A percentile compares a stretch with the other conserved stretches of the same genome.
Evolutionary conservation across 2,888 invertebrate species (phyloP).

Genomic region (Augochlorella aurata): DNA sequence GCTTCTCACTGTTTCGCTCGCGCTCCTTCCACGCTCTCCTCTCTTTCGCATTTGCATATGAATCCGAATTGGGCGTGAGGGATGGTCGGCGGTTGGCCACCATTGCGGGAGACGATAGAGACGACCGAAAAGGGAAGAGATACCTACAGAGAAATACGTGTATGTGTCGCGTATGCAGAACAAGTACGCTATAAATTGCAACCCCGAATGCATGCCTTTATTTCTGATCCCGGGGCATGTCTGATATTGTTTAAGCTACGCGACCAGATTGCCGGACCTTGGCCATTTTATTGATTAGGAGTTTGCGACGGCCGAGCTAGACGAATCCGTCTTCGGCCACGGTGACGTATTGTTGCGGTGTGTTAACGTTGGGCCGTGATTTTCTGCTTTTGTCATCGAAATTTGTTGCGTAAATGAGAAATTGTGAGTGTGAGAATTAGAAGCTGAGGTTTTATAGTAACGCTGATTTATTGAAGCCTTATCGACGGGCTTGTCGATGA

Average conservation of each 20-base stretch:
- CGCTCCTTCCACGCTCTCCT: conserved; percentile 15
- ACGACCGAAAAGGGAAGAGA: conserved; percentile 38
- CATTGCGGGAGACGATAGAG: conserved; percentile 53
- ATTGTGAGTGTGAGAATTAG: too few relatives aligned
- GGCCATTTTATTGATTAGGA: background rate
- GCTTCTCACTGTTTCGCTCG: too few relatives aligned
- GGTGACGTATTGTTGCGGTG: too few relatives aligned
- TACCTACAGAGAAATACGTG: conserved; percentile 20
- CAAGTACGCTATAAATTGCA: conserved; percentile 33
- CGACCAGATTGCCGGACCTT: background rate
- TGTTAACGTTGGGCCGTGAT: too few relatives aligned
- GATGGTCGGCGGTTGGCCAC: conserved; percentile 55
- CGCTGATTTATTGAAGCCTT: too few relatives aligned
- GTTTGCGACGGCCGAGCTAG: background rate
- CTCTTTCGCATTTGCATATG: conserved; percentile 74
- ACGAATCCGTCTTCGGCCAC: too few relatives aligned
- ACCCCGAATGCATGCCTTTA: conserved; percentile 12
- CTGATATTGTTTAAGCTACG: conserved; percentile 11
- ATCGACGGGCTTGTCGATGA: too few relatives aligned
- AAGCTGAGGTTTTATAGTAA: too few relatives aligned
- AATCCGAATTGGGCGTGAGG: conserved; percentile 72
- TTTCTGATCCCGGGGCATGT: conserved; percentile 2
- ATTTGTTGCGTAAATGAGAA: too few relatives aligned
- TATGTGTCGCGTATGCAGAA: conserved; percentile 18
- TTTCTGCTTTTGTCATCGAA: too few relatives aligned